Evolutionary conservation across 1,140 invertebrate species (phyloP), one percentile per base, ranked within the genome.

Genomic region (Berghia stephanieae): DNA sequence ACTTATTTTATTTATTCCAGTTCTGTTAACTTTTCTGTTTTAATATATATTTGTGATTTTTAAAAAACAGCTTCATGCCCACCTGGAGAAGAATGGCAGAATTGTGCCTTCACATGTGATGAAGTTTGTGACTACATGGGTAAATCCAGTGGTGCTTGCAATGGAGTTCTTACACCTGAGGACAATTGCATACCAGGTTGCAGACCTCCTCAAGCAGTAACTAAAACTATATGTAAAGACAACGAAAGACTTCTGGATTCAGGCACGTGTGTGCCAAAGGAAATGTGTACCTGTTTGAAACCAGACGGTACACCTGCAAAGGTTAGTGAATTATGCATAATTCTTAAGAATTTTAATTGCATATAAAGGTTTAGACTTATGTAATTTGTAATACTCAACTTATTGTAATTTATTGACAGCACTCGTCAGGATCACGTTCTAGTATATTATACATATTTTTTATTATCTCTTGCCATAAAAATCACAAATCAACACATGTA

Each of bases 241-340:
- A 80, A 82, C 27, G 78, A 84, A 70, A 83, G 78, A 63, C 78
- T 83, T 21, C 80, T 82, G n/a, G 78, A 83, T 46, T 73, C 77
- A 34, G 66, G 74, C 21, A 81, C 79, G 18, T 86, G 84, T 75
- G 79, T 86, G 8, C 78, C 80, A 0, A 60, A 79, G 44, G 81
- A 79, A 10, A 66, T 83, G 73, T 86, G 84, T 68, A 75, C 84
- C 49, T 86, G 84, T 71, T 43, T 77, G 18, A 86, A 82, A 80
- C 84, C 81, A 16, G 81, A 86, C 70, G 81, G 83, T 24, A 80
- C 82, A 36, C 44, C 78, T 60, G 84, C 83, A n/a, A 72, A 80
- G 83, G 84, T 84, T 36, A 63, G 79, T 71, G 16, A 5, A 13
- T 8, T 13, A 44, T 1, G 16, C 40, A 3, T 18, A 3, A 8